Evolutionary conservation across 2,113 vertebrate genomes (phyloP).

Genomic region (Leptobrachium leishanense): DNA sequence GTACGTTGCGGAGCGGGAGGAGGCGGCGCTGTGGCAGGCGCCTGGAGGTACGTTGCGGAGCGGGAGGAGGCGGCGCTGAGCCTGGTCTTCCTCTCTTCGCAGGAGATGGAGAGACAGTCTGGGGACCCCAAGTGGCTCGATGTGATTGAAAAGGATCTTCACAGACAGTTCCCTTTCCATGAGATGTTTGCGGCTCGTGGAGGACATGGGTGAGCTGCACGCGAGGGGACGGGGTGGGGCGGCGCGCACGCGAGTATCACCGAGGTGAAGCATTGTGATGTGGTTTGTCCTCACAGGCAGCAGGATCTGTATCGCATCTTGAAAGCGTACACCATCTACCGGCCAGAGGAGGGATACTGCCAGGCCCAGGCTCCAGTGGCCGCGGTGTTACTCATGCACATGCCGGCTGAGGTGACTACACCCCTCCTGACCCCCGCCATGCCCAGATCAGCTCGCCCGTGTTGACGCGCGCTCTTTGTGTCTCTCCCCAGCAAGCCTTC

Average conservation of each 20-base stretch:
- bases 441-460: neutral
- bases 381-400: conserved; percentile 89
- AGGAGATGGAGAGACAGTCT: conserved; percentile 82
- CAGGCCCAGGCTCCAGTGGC: conserved; percentile 90
- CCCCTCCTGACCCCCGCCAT: no score
- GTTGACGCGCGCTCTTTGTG: conserved; percentile 15
- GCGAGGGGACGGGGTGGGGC: neutral
- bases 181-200: conserved; percentile 90
- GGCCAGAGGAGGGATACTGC: conserved; percentile 87
- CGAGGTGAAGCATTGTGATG: neutral
- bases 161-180: conserved; percentile 89
- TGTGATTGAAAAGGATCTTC: conserved; percentile 89
- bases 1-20: no score
- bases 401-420: conserved; percentile 85
- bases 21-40: no score
- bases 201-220: conserved; percentile 78
- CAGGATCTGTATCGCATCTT: conserved; percentile 87
- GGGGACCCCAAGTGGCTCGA: conserved; percentile 90
- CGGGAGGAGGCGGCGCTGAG: no score
- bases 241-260: no score
- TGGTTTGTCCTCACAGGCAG: conserved; percentile 66
- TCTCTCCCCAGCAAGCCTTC: conserved; percentile 82
- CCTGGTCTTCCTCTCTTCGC: conserved; percentile 34
- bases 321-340: conserved; percentile 87
- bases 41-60: no score